These are phyloP conservation scores for Xanthia togata DNA, from an alignment of 2,888 invertebrate genomes.

Conservation along the genomic window DNA sequence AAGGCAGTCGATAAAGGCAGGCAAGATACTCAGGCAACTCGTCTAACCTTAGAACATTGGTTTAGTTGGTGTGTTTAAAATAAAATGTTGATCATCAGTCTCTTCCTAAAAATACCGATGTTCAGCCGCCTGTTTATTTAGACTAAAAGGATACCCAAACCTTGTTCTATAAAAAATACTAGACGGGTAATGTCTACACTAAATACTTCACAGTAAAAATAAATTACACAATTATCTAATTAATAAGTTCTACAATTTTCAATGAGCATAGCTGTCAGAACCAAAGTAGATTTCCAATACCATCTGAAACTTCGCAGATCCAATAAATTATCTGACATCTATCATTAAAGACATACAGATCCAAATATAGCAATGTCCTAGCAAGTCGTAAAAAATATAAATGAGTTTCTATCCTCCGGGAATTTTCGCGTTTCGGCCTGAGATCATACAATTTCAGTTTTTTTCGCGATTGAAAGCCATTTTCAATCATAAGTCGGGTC, in stretches of 20 bases:
- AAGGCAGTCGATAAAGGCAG: neutral
- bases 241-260: neutral
- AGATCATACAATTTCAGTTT: slow-evolving; percentile 47
- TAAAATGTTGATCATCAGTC: neutral
- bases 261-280: neutral
- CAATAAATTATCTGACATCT: slow-evolving; percentile 16
- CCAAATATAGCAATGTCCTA: slow-evolving; percentile 18
- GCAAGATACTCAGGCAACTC: neutral
- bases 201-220: neutral
- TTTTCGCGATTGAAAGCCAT: slow-evolving; percentile 54
- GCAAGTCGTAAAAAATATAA: slow-evolving; percentile 60
- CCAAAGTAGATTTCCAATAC: slow-evolving; percentile 13
- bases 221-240: neutral
- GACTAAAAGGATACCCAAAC: too few relatives aligned
- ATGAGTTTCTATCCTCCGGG: slow-evolving; percentile 52
- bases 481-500: slow-evolving; percentile 55
- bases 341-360: slow-evolving; percentile 21
- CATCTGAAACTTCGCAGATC: neutral
- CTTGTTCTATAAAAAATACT: neutral
- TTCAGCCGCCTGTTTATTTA: neutral
- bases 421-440: slow-evolving; percentile 33
- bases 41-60: neutral
- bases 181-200: neutral
- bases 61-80: too few relatives aligned
- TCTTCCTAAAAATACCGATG: neutral